Evolutionary conservation across 1,140 invertebrate species (phyloP), one percentile per base, ranked within the genome.

Genomic region (Scaptodrosophila lebanonensis): DNA sequence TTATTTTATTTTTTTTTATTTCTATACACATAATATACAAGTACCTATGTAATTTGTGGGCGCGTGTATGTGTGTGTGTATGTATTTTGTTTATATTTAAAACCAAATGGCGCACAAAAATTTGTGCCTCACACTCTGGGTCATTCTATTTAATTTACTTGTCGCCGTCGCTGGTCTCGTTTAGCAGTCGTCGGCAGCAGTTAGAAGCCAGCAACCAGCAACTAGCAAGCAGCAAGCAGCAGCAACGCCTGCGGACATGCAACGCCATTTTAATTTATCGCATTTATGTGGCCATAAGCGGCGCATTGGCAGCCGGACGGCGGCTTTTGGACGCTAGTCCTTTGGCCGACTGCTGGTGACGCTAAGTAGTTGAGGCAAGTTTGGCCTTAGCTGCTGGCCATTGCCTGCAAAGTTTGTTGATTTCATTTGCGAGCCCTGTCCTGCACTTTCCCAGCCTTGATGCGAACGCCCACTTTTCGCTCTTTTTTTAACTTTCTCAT

Each of bases 291-390:
- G n/a, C n/a, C n/a, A n/a, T 3, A 16, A n/a, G 22, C 7, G 40
- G 22, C 4, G 25, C 6, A 11, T 18, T 45, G 3, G 13, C 1
- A 45, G 3, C 27, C 11, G 27, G 13, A 32, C 29, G 27, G 12
- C n/a, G 43, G n/a, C 17, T 40, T 20, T 17, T 18, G 7, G 18
- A 25, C 22, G 17, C 44, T 27, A 27, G 18, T 32, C 42, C 57
- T 33, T 44, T 49, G 33, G 40, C 39, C 12, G 68, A 32, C 73
- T 79, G 73, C 49, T 50, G 47, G 51, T 77, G 72, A 73, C 73
- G 73, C 75, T 79, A 77, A 77, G 73, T 77, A 77, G 68, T 72
- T 79, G 67, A 40, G 63, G 69, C 72, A 67, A 75, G 50, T 50
- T 54, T 76, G 57, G 48, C 45, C 38, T 68, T 18, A 43, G 15